Conservation (phyloP, 1,140 invertebrate species). For the Hylaeus anthracinus region DNA sequence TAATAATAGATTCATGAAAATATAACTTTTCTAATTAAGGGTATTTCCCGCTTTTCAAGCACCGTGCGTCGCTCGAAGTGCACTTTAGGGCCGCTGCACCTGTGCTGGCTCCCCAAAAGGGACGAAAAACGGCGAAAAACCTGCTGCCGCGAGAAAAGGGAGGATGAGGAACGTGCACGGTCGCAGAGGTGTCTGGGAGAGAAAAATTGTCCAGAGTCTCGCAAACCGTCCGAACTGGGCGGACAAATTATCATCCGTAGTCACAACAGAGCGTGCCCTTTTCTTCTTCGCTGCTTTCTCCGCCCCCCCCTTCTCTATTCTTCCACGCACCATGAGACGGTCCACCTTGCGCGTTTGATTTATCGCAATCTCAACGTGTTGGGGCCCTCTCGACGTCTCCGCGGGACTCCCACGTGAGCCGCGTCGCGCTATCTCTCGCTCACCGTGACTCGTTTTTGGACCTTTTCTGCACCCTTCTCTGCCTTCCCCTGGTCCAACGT, state of each 20-base stretch:
- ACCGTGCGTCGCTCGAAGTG: not conserved
- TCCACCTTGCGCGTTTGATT: constrained; percentile 63
- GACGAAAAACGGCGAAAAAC: constrained; percentile 13
- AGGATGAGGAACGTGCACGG: not conserved
- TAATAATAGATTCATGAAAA: no score
- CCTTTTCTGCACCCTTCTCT: not conserved
- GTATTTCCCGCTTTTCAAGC: no score
- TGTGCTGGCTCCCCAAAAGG: constrained; percentile 8
- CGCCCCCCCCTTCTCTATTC: not conserved
- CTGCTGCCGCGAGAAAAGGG: constrained; percentile 37
- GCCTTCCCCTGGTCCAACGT: not conserved
- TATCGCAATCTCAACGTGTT: constrained; percentile 64
- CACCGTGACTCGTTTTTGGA: not conserved
- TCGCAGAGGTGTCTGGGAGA: not conserved
- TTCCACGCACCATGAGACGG: constrained; percentile 10
- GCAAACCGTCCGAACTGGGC: constrained; percentile 59
- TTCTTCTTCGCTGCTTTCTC: constrained; percentile 47
- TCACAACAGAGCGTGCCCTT: constrained; percentile 68
- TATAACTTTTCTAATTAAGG: no score
- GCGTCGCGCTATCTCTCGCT: constrained; percentile 1
- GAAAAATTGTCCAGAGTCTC: constrained; percentile 48
- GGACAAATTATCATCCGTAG: constrained; percentile 69
- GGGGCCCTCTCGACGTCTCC: constrained; percentile 45
- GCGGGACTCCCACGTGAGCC: constrained; percentile 55
- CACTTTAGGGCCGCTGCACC: constrained; percentile 2